Conservation (phyloP, 2,113 vertebrate genomes). For the Cyanistes caeruleus region DNA sequence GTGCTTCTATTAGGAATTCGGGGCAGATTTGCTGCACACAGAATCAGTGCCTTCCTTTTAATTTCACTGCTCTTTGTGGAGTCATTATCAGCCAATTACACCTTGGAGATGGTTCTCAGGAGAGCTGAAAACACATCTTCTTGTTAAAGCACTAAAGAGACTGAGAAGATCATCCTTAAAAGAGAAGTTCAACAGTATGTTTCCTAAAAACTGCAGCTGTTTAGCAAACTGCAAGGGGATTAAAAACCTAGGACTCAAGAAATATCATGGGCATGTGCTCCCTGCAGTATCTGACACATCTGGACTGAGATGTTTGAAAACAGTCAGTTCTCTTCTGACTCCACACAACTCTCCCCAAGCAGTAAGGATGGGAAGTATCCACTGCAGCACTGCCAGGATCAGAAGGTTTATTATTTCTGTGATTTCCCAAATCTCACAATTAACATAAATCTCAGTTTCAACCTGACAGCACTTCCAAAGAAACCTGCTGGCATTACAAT, state of each 20-base stretch:
- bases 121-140: background rate
- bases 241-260: background rate
- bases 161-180: background rate
- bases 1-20: accelerated
- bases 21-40: background rate
- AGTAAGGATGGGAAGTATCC: background rate
- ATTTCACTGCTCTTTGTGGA: background rate
- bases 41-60: background rate
- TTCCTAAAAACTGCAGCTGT: background rate
- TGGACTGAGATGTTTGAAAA: background rate
- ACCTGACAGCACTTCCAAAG: background rate
- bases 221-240: background rate
- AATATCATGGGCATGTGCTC: background rate
- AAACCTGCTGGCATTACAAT: background rate
- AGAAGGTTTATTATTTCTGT: background rate
- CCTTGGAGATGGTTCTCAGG: background rate
- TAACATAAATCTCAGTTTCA: background rate
- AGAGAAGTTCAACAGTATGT: background rate
- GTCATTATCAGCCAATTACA: background rate
- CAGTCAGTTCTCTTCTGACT: background rate
- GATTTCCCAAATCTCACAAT: background rate
- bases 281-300: background rate
- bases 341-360: background rate
- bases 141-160: background rate
- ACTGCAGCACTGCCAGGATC: background rate